Conservation (phyloP, 2,888 invertebrate genomes). For the Drosophila neutralis region DNA sequence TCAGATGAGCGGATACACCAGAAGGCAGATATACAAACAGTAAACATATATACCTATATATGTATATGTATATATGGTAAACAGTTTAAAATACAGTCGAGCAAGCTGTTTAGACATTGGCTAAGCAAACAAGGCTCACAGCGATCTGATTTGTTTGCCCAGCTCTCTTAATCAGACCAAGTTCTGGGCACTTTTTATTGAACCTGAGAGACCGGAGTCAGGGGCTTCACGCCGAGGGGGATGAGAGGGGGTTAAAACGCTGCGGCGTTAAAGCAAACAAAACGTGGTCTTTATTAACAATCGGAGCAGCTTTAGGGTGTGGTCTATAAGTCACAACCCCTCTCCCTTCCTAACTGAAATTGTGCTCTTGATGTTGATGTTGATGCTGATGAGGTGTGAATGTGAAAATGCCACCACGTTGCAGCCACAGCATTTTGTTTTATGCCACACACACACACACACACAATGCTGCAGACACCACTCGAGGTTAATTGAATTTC, state of each 20-base stretch:
- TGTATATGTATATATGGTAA: slow-evolving; percentile 37
- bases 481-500: slow-evolving; percentile 85
- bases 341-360: background rate
- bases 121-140: slow-evolving; percentile 65
- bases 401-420: slow-evolving; percentile 77
- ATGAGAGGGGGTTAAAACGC: slow-evolving; percentile 44
- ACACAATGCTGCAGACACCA: slow-evolving; percentile 65
- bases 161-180: slow-evolving; percentile 75
- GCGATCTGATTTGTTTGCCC: slow-evolving; percentile 70
- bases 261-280: slow-evolving; percentile 62
- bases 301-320: slow-evolving; percentile 20
- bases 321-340: slow-evolving; percentile 36
- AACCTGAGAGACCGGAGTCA: slow-evolving; percentile 39
- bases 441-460: slow-evolving; percentile 41
- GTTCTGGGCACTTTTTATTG: slow-evolving; percentile 61
- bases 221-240: slow-evolving; percentile 5
- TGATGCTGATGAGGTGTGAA: slow-evolving; percentile 81
- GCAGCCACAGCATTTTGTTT: slow-evolving; percentile 64
- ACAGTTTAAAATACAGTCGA: slow-evolving; percentile 78
- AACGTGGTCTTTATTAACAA: slow-evolving; percentile 57
- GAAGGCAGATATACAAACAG: background rate
- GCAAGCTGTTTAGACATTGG: slow-evolving; percentile 73
- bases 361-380: slow-evolving; percentile 47
- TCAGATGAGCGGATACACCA: slow-evolving; percentile 18
- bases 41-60: background rate